phyloP scores from a whole-genome alignment of 2,113 vertebrate species.

The Brevimyrus niger region DNA sequence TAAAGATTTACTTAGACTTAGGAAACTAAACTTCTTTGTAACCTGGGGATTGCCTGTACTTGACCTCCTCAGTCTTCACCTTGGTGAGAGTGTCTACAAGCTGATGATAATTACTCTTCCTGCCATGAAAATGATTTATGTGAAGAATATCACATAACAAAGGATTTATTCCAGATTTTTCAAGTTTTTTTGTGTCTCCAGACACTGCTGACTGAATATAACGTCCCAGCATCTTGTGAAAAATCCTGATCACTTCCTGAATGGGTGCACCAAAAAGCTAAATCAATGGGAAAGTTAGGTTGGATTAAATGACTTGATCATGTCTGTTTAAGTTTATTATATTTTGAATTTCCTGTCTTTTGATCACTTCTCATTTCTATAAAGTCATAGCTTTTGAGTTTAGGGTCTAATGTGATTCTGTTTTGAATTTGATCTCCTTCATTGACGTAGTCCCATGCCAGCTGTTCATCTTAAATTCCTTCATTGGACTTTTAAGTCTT shows the following conservation, averaged over 20 bases:
- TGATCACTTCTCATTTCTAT: background rate
- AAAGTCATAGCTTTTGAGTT: background rate
- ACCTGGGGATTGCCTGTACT: background rate
- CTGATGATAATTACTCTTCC: background rate
- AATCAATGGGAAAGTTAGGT: too few species aligned
- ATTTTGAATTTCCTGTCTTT: background rate
- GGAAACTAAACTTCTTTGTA: background rate
- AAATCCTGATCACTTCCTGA: background rate
- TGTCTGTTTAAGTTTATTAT: background rate
- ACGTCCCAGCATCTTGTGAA: background rate
- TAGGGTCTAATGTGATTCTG: background rate
- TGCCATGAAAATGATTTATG: background rate
- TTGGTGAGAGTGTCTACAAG: background rate
- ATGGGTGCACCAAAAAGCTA: background rate
- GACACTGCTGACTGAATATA: background rate
- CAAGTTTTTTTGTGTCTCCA: background rate
- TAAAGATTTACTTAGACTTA: background rate
- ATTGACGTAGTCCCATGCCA: background rate
- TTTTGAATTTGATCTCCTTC: background rate
- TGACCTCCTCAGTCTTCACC: background rate
- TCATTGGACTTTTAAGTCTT: background rate
- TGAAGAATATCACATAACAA: background rate
- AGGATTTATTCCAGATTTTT: background rate
- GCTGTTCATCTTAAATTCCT: background rate
- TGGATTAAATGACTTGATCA: background rate